These are phyloP conservation scores for Hyalella azteca DNA, from an alignment of 2,888 invertebrate genomes.

Conservation along the genomic window DNA sequence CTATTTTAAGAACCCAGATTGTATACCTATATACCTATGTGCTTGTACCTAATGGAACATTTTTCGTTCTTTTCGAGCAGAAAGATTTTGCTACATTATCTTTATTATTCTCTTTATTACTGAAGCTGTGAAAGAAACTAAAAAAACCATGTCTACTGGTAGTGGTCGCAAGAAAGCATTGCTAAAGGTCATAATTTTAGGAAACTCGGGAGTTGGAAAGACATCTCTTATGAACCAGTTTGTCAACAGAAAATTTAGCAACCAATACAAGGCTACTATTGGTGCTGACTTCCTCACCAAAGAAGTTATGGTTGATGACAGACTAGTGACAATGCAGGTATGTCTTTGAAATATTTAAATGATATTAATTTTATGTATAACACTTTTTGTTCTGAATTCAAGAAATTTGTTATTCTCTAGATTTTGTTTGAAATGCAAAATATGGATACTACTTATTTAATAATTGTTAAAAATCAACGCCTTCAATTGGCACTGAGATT, in stretches of 20 bases:
- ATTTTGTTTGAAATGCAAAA: too few species aligned
- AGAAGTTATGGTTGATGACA: slow-evolving; percentile 98
- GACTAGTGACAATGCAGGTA: slow-evolving; percentile 96
- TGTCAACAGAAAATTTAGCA: slow-evolving; percentile 99
- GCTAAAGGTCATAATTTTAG: slow-evolving; percentile 95
- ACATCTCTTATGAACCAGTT: slow-evolving; percentile 99
- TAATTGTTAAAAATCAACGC: too few species aligned
- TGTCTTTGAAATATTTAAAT: slow-evolving; percentile 33
- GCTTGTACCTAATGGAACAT: too few species aligned
- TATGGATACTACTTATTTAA: too few species aligned
- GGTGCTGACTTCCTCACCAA: slow-evolving; percentile 99
- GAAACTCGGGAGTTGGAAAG: slow-evolving; percentile 98
- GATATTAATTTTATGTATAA: neutral
- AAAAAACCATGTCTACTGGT: slow-evolving; percentile 24
- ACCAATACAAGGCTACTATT: slow-evolving; percentile 99
- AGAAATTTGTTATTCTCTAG: too few species aligned
- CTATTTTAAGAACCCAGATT: too few species aligned
- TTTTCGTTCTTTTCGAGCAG: too few species aligned
- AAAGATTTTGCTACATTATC: slow-evolving; percentile 4
- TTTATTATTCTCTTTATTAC: neutral
- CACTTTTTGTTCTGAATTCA: too few species aligned
- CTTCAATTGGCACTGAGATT: too few species aligned
- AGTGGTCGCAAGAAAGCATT: slow-evolving; percentile 87
- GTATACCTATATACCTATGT: too few species aligned
- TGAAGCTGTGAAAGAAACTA: neutral